Percentiles rank a stretch among this genome's conserved stretches.
These are phyloP conservation scores for Hofmannophila pseudospretella DNA, from an alignment of 2,888 invertebrate genomes.

Conservation along the genomic window DNA sequence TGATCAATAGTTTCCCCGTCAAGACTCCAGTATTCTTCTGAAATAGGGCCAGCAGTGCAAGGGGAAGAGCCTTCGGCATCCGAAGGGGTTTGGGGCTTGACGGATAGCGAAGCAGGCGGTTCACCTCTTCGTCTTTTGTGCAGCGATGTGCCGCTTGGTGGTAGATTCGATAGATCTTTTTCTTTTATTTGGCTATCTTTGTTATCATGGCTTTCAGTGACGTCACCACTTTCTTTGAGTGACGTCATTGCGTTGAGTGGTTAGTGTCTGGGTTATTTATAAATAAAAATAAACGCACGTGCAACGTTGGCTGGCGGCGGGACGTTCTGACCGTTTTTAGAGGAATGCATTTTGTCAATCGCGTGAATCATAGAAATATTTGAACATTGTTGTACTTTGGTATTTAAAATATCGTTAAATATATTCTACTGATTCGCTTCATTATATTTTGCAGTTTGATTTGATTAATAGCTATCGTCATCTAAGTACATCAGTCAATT, in stretches of 20 bases:
- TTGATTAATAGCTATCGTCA: neutral
- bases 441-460: neutral
- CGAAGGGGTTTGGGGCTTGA: constrained; percentile 57
- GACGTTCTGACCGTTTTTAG: constrained; percentile 36
- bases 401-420: too few species aligned
- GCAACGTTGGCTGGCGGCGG: constrained; percentile 32
- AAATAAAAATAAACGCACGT: constrained; percentile 69
- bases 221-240: constrained; percentile 52
- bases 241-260: constrained; percentile 51
- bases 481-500: neutral
- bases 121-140: constrained; percentile 67
- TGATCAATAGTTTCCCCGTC: constrained; percentile 50
- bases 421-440: neutral
- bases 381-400: neutral
- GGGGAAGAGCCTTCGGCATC: constrained; percentile 67
- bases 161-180: constrained; percentile 52
- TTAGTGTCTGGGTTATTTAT: constrained; percentile 57
- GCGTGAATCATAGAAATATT: constrained; percentile 3
- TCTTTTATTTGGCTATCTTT: constrained; percentile 15
- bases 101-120: constrained; percentile 58
- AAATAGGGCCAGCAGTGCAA: constrained; percentile 54
- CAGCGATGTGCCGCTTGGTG: constrained; percentile 60
- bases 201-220: constrained; percentile 29
- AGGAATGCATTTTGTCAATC: constrained; percentile 56
- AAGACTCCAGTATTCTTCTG: constrained; percentile 50